Evolutionary conservation across 2,113 vertebrate species (phyloP).

Genomic region (Campylorhamphus procurvoides): DNA sequence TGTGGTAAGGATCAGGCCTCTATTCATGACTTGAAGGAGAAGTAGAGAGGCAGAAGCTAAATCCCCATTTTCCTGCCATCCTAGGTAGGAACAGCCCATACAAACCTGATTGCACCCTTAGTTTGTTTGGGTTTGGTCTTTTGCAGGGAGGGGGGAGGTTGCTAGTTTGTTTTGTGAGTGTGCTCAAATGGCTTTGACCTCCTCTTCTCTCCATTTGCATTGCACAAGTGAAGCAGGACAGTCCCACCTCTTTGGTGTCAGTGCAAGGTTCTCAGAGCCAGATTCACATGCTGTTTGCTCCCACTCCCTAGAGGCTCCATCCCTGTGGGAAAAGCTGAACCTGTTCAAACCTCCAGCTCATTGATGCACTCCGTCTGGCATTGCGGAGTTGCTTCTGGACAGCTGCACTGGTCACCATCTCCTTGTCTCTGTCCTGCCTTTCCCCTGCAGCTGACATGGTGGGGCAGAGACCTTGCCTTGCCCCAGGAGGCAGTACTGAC

Average conservation of each 20-base stretch:
- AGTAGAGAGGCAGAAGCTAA: neutral
- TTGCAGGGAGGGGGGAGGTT: neutral
- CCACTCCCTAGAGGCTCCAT: fast-evolving
- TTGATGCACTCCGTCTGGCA: too few species aligned
- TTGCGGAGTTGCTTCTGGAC: neutral
- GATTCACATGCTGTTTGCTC: fast-evolving
- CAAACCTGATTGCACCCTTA: neutral
- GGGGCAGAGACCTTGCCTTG: neutral
- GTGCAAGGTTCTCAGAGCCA: neutral
- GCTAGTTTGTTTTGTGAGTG: neutral
- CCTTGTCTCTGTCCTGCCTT: neutral
- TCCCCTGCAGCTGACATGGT: neutral
- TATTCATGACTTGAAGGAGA: neutral
- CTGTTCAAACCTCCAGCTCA: fast-evolving
- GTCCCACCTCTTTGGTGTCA: neutral
- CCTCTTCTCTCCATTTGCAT: neutral
- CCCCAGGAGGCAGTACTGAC: fast-evolving
- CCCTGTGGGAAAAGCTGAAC: neutral
- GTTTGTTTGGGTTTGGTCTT: neutral
- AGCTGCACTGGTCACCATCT: neutral
- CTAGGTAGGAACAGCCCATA: neutral
- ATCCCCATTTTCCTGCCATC: fast-evolving
- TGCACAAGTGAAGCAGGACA: neutral
- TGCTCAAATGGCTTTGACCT: neutral
- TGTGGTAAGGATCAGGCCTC: neutral